A percentile compares a stretch with the other conserved stretches of the same genome.
Conservation (phyloP, 2,113 vertebrate genomes). For the Chitala chitala region DNA sequence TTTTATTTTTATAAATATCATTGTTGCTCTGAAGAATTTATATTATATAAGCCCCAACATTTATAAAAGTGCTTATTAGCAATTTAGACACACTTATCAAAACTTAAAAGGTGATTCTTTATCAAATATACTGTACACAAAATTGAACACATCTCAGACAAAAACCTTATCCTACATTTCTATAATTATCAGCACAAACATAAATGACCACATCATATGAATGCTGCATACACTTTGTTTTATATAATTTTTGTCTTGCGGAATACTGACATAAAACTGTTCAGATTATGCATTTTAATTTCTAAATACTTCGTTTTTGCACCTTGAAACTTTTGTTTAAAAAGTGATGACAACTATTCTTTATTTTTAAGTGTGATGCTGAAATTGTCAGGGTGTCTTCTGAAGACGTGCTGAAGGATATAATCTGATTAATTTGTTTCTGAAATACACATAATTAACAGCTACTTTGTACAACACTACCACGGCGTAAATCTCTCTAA, state of each 20-base stretch:
- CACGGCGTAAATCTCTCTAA: constrained; percentile 45
- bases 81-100: constrained; percentile 18
- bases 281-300: background rate
- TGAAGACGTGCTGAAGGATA: constrained; percentile 40
- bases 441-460: constrained; percentile 50
- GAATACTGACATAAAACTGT: too few relatives aligned
- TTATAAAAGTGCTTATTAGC: constrained; percentile 12
- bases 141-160: constrained; percentile 22
- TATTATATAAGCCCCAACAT: too few relatives aligned
- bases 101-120: constrained; percentile 38
- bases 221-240: too few relatives aligned
- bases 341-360: constrained; percentile 22
- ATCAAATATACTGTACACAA: background rate
- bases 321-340: background rate
- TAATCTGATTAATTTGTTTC: constrained; percentile 49
- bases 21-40: too few relatives aligned
- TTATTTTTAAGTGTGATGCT: constrained; percentile 22
- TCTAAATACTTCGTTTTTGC: background rate
- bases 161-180: background rate
- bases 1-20: background rate
- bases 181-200: background rate
- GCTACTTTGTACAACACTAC: constrained; percentile 39
- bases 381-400: constrained; percentile 37
- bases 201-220: too few relatives aligned
- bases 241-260: too few relatives aligned